Percentiles rank a stretch among this genome's conserved stretches.
Evolutionary conservation across 2,888 invertebrate species (phyloP).

Genomic region (Anthrax anthrax): DNA sequence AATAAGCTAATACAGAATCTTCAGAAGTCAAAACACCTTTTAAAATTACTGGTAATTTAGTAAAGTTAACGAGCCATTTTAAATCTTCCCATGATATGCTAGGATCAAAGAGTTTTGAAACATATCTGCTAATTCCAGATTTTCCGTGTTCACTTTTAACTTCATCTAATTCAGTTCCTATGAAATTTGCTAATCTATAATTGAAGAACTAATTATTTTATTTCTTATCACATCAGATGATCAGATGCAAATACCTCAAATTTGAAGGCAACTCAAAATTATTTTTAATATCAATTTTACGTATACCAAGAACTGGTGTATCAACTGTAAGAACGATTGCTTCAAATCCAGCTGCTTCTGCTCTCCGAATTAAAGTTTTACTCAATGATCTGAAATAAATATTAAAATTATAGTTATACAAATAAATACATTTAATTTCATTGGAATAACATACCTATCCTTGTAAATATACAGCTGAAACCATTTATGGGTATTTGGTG

Average conservation of each 20-base stretch:
- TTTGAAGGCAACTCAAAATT: conserved; percentile 69
- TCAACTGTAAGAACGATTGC: conserved; percentile 82
- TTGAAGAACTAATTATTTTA: no score
- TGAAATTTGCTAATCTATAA: conserved; percentile 70
- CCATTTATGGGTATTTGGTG: conserved; percentile 67
- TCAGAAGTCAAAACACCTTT: conserved; percentile 79
- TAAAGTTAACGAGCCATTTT: conserved; percentile 65
- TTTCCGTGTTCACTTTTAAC: conserved; percentile 22
- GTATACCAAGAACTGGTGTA: conserved; percentile 70
- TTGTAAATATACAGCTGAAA: conserved; percentile 85
- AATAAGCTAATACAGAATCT: conserved; percentile 63
- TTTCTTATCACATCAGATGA: no score
- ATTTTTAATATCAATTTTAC: conserved; percentile 69
- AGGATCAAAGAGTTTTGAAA: conserved; percentile 61
- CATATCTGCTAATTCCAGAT: conserved; percentile 68
- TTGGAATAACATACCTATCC: conserved; percentile 43
- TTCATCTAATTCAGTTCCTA: conserved; percentile 13
- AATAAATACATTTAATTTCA: no score
- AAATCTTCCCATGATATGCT: conserved; percentile 78
- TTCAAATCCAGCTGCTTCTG: conserved; percentile 68
- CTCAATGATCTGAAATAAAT: conserved; percentile 37
- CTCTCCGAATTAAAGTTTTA: conserved; percentile 53
- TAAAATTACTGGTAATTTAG: conserved; percentile 63
- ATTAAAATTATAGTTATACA: no score
- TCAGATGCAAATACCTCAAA: conserved; percentile 44